Conservation (phyloP, 2,797 vertebrate species). For the Gephyroberyx darwinii region DNA sequence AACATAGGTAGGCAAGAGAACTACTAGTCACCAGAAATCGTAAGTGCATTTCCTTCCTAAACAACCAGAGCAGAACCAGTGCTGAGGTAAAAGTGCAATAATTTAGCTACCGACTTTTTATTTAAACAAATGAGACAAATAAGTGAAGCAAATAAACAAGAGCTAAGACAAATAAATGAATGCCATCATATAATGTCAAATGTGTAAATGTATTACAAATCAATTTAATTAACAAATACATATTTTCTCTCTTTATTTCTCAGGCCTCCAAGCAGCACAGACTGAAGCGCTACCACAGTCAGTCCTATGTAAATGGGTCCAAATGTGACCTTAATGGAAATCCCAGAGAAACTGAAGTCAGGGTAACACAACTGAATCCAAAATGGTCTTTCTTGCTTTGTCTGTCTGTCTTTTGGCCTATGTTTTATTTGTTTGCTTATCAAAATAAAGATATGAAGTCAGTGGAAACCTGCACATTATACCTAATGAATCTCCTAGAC, state of each 20-base stretch:
- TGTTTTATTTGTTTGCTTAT: background rate
- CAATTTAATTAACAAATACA: background rate
- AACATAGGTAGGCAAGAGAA: too few species aligned
- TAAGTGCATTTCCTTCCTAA: too few species aligned
- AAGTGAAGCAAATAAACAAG: too few species aligned
- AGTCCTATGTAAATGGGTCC: slow-evolving; percentile 92
- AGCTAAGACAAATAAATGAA: too few species aligned
- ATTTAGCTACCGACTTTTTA: too few species aligned
- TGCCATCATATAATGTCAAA: background rate
- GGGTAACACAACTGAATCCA: slow-evolving; percentile 81
- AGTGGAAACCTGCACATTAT: background rate
- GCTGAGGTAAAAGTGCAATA: too few species aligned
- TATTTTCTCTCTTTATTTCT: background rate
- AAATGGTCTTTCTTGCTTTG: background rate
- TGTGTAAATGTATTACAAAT: background rate
- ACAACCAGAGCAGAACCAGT: too few species aligned
- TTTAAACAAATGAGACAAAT: too few species aligned
- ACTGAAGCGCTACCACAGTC: slow-evolving; percentile 94
- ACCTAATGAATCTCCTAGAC: background rate
- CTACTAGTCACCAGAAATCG: too few species aligned
- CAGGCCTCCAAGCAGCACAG: slow-evolving; percentile 94
- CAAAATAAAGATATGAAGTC: background rate
- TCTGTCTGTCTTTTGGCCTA: background rate
- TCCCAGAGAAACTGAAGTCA: slow-evolving; percentile 90
- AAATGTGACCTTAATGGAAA: slow-evolving; percentile 93